Percentiles rank a stretch among this genome's conserved stretches.
These are phyloP conservation scores for Pogonus chalceus DNA, from an alignment of 1,140 invertebrate species.

Conservation along the genomic window DNA sequence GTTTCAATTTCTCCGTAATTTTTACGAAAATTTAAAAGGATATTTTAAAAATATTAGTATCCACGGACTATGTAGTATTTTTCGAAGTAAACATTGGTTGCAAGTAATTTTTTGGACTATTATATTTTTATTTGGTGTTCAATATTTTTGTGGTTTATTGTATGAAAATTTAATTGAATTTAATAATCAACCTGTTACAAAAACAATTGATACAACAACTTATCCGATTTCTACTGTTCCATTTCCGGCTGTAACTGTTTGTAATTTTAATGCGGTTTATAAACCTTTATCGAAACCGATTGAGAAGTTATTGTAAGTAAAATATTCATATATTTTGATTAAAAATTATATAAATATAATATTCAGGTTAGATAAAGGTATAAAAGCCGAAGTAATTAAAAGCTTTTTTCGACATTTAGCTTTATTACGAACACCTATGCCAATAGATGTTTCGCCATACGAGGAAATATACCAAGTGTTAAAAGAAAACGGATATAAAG, in stretches of 20 bases:
- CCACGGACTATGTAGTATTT: background rate
- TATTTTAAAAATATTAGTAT: background rate
- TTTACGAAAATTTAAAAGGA: background rate
- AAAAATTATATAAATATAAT: constrained; percentile 10
- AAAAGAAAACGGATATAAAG: background rate
- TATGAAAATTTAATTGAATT: background rate
- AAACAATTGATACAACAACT: constrained; percentile 36
- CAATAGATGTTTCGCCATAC: background rate
- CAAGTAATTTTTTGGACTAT: background rate
- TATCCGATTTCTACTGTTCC: constrained; percentile 40
- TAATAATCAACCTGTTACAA: constrained; percentile 13
- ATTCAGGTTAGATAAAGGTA: constrained; percentile 10
- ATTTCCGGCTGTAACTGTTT: constrained; percentile 44
- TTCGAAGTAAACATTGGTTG: background rate
- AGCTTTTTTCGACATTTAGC: constrained; percentile 14
- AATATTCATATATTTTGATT: background rate
- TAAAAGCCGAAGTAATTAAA: constrained; percentile 1
- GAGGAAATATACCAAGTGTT: background rate
- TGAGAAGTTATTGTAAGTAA: constrained; percentile 29
- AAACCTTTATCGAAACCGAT: constrained; percentile 23
- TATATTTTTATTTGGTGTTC: background rate
- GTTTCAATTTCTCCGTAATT: too few relatives aligned
- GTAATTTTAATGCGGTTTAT: constrained; percentile 43
- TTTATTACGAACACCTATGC: background rate
- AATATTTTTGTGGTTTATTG: background rate